A percentile compares a stretch with the other conserved stretches of the same genome.
phyloP scores from a whole-genome alignment of 2,888 invertebrate genomes.

The Spodoptera picta region DNA sequence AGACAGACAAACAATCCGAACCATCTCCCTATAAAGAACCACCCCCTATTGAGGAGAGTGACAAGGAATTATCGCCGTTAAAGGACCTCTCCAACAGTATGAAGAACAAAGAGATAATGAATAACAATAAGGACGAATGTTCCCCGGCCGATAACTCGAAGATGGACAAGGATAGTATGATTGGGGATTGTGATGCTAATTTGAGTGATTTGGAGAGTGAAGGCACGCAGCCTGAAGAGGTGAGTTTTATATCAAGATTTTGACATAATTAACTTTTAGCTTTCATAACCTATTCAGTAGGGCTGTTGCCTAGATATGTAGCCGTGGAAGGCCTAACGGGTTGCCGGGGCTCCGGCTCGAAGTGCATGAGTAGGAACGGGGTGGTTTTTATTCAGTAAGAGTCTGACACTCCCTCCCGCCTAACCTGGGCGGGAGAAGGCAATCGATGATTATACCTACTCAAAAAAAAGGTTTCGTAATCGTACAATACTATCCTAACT shows the following conservation, averaged over 20 bases:
- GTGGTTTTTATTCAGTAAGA: no score
- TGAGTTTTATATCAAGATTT: constrained; percentile 60
- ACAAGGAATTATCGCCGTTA: constrained; percentile 74
- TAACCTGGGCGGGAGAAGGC: no score
- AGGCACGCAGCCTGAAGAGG: constrained; percentile 95
- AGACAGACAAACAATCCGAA: constrained; percentile 60
- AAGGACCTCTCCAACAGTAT: constrained; percentile 77
- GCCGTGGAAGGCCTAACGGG: no score
- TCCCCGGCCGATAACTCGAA: constrained; percentile 81
- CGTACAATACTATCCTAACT: no score
- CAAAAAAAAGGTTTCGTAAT: no score
- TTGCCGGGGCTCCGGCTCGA: no score
- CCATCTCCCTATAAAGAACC: constrained; percentile 68
- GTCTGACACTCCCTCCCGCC: no score
- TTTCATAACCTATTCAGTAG: no score
- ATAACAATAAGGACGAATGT: constrained; percentile 84
- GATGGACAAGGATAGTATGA: constrained; percentile 89
- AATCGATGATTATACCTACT: no score
- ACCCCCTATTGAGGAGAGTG: constrained; percentile 61
- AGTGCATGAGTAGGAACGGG: no score
- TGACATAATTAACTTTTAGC: no score
- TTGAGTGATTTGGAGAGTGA: constrained; percentile 96
- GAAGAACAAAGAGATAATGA: constrained; percentile 75
- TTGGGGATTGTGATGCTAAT: constrained; percentile 87
- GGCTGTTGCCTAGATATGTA: no score